Conservation (phyloP, 2,797 vertebrate genomes). For the Eulemur mongoz region DNA sequence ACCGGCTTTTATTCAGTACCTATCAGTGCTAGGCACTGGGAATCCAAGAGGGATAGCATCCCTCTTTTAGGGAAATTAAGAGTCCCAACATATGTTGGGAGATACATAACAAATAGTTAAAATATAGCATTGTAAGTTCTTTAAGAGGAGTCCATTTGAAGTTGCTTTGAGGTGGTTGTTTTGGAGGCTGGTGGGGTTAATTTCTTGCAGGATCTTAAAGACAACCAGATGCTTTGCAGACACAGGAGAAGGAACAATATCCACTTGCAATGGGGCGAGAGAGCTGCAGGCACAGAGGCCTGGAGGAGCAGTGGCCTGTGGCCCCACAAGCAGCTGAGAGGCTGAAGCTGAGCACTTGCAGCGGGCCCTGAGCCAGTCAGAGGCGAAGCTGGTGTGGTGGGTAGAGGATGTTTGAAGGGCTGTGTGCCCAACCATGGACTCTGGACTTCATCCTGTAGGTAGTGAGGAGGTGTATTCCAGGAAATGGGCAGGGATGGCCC, state of each 20-base stretch:
- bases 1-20: not conserved
- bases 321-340: not conserved
- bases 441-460: not conserved
- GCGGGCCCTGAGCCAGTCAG: not conserved
- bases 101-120: not conserved
- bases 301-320: not conserved
- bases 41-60: not conserved
- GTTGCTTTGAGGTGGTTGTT: not conserved
- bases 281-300: not conserved
- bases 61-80: not conserved
- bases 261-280: not conserved
- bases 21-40: not conserved
- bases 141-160: not conserved
- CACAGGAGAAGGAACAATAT: not conserved
- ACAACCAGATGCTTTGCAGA: not conserved
- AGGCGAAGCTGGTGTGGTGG: not conserved
- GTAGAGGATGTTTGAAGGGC: not conserved
- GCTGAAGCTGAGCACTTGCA: not conserved
- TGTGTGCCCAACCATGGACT: fast-evolving
- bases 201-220: not conserved
- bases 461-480: not conserved
- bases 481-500: too few relatives aligned
- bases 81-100: not conserved
- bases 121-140: not conserved
- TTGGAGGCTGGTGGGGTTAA: not conserved